phyloP scores from a whole-genome alignment of 2,113 vertebrate species.

The Petrocephalus microphthalmus region DNA sequence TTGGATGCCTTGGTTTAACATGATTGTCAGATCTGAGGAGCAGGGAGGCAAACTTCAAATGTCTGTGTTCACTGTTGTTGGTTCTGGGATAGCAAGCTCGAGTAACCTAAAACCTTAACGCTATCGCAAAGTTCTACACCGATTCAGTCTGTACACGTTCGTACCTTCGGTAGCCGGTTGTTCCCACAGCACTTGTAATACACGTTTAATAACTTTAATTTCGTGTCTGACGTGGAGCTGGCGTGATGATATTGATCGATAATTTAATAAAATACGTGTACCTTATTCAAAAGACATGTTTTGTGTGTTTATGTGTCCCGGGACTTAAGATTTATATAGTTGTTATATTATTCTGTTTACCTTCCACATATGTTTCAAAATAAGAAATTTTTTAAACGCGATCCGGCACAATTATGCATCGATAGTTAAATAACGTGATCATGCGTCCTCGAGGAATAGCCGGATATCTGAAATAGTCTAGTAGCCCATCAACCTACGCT shows the following conservation, averaged over 20 bases:
- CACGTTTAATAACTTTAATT: neutral
- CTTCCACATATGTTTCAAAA: neutral
- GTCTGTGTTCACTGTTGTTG: slow-evolving; percentile 31
- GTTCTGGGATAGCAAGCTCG: slow-evolving; percentile 47
- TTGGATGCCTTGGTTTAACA: neutral
- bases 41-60: neutral
- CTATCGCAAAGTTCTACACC: neutral
- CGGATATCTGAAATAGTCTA: neutral
- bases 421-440: neutral
- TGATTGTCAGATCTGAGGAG: neutral
- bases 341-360: neutral
- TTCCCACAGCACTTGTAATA: neutral
- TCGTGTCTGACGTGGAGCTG: neutral
- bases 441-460: neutral
- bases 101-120: slow-evolving; percentile 39
- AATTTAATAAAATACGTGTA: neutral
- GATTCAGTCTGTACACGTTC: neutral
- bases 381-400: neutral
- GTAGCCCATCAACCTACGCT: neutral
- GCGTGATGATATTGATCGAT: neutral
- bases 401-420: neutral
- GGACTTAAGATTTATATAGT: neutral
- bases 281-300: neutral
- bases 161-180: neutral
- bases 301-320: neutral